Base-by-base conservation (phyloP, 92 coral and sea anemone species). In the Ricordea florida region DNA sequence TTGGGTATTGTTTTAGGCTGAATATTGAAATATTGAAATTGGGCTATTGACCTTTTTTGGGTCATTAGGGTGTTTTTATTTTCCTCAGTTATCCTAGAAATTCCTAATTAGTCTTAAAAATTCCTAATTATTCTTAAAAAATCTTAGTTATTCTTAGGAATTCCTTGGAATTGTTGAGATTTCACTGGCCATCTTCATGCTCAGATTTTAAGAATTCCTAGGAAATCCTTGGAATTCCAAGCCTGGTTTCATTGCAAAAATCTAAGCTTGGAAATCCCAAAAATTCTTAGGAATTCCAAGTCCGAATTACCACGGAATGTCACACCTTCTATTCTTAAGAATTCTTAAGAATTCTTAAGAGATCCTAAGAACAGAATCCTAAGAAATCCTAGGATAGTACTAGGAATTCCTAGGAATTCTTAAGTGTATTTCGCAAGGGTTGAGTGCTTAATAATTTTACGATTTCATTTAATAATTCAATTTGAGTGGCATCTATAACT, bases 271-370 rank as follows among this genome's bases (percentile, higher is more conserved):
- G 62, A 56, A 56, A 21, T 56, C 62, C 62, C 27, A 56, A 35
- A 35, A 56, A 56, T 56, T 56, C 62, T 56, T 56, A 35, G 29
- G 29, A 30, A 35, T 25, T 25, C 27, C 34, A 56, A 30, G 35
- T 8, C 31, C 61, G 26, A n/a, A 53, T 13, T 3, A 53, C n/a
- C n/a, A n/a, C n/a, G n/a, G n/a, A n/a, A n/a, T n/a, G n/a, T n/a
- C n/a, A n/a, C n/a, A n/a, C n/a, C n/a, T n/a, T n/a, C n/a, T n/a
- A 53, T 53, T 53, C 61, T 23, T 53, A 53, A 23, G 61, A 53
- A 53, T n/a, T 21, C n/a, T n/a, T n/a, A n/a, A n/a, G n/a, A n/a
- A n/a, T n/a, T n/a, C 61, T 10, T 53, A 53, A 14, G 62, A 56
- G 27, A 2, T 20, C 7, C 34, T 56, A 56, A n/a, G 35, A 8